These are phyloP conservation scores for Coelogynopora nodosa DNA, from an alignment of 2,888 invertebrate species.

Conservation along the genomic window DNA sequence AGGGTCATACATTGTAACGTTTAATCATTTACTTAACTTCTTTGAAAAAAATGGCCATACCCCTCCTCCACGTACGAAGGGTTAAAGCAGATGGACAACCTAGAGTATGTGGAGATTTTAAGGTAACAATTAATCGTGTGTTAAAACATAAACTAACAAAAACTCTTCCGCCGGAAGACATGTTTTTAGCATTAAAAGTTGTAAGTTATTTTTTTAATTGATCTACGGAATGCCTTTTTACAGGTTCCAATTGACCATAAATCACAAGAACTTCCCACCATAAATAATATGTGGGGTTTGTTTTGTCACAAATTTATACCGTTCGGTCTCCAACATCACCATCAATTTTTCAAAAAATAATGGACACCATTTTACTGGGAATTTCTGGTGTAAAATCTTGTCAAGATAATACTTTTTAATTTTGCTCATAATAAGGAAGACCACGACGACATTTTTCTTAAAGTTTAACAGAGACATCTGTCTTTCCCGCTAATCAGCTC, in stretches of 20 bases:
- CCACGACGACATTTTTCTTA: neutral
- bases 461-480: neutral
- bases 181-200: neutral
- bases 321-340: neutral
- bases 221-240: constrained; percentile 16
- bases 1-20: too few relatives aligned
- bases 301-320: neutral
- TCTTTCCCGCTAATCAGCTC: neutral
- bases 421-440: neutral
- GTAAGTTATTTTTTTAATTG: neutral
- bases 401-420: too few relatives aligned
- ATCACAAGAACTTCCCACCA: neutral
- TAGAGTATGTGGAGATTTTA: constrained; percentile 10
- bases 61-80: too few relatives aligned
- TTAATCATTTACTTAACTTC: too few relatives aligned
- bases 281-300: constrained; percentile 7
- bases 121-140: neutral
- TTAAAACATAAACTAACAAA: neutral
- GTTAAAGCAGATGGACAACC: neutral
- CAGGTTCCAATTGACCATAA: neutral
- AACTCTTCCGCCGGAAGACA: neutral
- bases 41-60: too few relatives aligned
- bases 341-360: neutral
- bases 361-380: neutral
- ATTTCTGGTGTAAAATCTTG: too few relatives aligned